phyloP scores from a whole-genome alignment of 2,888 invertebrate species.

The Hypomecis punctinalis region DNA sequence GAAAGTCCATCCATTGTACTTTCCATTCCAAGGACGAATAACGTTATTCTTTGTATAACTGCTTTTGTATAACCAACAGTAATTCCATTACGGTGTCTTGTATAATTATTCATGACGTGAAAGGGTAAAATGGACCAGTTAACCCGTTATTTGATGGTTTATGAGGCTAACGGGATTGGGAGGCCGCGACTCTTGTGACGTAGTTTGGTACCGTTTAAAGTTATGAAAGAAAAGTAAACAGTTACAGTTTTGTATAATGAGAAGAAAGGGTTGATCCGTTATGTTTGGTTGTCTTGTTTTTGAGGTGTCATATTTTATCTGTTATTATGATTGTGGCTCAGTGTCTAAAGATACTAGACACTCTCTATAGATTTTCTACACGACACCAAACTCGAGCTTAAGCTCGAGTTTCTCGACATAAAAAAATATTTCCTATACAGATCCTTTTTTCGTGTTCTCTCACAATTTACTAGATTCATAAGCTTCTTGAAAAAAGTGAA shows the following conservation, averaged over 20 bases:
- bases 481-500: no score
- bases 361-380: no score
- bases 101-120: conserved; percentile 78
- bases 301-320: conserved; percentile 8
- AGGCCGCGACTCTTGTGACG: conserved; percentile 39
- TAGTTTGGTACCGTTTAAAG: conserved; percentile 43
- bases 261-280: conserved; percentile 51
- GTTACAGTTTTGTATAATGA: conserved; percentile 67
- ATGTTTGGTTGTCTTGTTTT: conserved; percentile 29
- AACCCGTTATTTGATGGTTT: conserved; percentile 67
- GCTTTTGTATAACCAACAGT: conserved; percentile 43
- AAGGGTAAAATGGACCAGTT: conserved; percentile 79
- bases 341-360: neutral
- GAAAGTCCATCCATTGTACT: conserved; percentile 79
- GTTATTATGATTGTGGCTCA: neutral
- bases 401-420: no score
- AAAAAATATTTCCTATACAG: no score
- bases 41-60: conserved; percentile 76
- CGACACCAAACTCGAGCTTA: no score
- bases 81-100: conserved; percentile 76
- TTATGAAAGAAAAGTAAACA: conserved; percentile 51
- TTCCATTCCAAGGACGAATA: conserved; percentile 70
- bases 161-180: conserved; percentile 67
- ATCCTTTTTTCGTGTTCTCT: no score
- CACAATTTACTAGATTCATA: no score